Evolutionary conservation across 37 sponge, comb jelly and placozoan genomes (phyloP).

Genomic region (Tethya wilhelma): DNA sequence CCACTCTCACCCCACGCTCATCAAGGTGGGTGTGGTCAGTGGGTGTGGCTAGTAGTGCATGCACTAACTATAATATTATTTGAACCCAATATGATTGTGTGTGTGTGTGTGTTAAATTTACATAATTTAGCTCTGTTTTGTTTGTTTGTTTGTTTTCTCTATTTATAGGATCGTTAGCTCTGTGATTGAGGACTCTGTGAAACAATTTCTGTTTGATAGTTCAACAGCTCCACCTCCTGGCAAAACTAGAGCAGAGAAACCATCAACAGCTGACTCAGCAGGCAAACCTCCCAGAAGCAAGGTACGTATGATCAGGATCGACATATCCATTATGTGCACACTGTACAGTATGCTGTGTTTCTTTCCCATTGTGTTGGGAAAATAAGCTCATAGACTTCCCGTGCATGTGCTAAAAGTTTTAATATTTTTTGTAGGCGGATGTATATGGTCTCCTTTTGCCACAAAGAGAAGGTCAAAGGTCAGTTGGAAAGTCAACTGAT

Average conservation of each 20-base stretch:
- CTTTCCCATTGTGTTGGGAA: no score
- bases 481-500: neutral
- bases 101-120: neutral
- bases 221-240: neutral
- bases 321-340: neutral
- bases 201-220: constrained; percentile 46
- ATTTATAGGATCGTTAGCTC: constrained; percentile 10
- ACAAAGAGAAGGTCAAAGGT: neutral
- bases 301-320: neutral
- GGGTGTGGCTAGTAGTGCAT: neutral
- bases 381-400: no score
- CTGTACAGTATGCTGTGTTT: neutral
- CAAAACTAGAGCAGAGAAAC: neutral
- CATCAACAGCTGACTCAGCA: no score
- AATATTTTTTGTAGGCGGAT: constrained; percentile 19
- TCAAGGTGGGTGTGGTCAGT: constrained; percentile 30
- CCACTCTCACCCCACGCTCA: constrained; percentile 44
- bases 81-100: neutral
- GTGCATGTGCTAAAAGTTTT: no score
- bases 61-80: neutral
- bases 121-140: neutral
- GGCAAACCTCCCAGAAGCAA: no score
- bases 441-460: constrained; percentile 50
- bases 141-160: neutral
- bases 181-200: constrained; percentile 36